Conservation (phyloP, 2,797 vertebrate species). For the Ciconia nigra region DNA sequence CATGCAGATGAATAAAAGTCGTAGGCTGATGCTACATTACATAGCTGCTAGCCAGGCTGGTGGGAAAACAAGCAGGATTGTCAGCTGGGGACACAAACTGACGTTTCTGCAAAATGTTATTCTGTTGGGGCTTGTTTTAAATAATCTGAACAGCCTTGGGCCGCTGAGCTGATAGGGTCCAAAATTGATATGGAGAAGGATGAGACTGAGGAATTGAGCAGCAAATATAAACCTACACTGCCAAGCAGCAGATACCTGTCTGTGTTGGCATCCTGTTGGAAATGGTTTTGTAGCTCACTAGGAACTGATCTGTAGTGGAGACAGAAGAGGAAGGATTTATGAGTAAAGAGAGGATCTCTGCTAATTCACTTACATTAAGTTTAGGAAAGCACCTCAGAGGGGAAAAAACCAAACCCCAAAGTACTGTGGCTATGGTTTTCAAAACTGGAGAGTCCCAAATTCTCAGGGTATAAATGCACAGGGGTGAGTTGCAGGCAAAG, state of each 20-base stretch:
- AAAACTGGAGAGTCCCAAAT: background rate
- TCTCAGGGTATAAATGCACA: background rate
- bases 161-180: background rate
- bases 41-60: background rate
- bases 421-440: background rate
- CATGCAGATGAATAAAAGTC: background rate
- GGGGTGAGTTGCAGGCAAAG: background rate
- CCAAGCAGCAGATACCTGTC: background rate
- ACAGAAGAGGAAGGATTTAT: background rate
- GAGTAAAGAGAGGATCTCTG: background rate
- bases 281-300: background rate
- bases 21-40: background rate
- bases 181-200: background rate
- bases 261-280: background rate
- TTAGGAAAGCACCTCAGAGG: background rate
- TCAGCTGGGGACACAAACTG: background rate
- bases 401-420: background rate
- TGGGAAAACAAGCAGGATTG: background rate
- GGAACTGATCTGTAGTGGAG: background rate
- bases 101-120: background rate
- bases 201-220: background rate
- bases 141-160: background rate
- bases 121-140: background rate
- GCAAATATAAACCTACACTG: background rate
- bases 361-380: background rate